Evolutionary conservation across 2,888 invertebrate genomes (phyloP).

Genomic region (Oasisia sp.): DNA sequence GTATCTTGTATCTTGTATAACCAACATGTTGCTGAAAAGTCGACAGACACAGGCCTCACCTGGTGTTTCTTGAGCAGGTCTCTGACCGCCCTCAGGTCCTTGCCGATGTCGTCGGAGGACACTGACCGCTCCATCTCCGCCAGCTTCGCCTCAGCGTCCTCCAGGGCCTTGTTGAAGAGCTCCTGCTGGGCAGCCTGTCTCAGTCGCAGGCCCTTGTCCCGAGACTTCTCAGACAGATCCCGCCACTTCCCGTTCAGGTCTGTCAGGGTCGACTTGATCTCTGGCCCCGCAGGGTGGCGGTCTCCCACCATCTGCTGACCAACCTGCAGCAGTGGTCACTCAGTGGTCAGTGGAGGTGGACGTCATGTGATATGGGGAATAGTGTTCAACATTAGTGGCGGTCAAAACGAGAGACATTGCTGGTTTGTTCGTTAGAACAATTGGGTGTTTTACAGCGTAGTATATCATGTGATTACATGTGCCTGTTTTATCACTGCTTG

Average conservation of each 20-base stretch:
- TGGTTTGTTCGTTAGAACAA: too few species aligned
- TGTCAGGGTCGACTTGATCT: constrained; percentile 76
- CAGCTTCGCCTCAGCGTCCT: constrained; percentile 85
- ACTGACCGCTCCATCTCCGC: constrained; percentile 85
- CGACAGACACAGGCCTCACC: constrained; percentile 44
- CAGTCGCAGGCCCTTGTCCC: constrained; percentile 78
- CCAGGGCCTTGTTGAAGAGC: constrained; percentile 74
- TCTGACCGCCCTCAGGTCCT: constrained; percentile 90
- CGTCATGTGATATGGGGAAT: too few species aligned
- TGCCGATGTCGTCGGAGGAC: constrained; percentile 81
- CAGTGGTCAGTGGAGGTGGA: neutral
- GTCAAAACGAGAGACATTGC: neutral
- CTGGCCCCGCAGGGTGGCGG: constrained; percentile 75
- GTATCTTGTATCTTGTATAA: too few species aligned
- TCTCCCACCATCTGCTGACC: constrained; percentile 72
- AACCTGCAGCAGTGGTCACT: constrained; percentile 67
- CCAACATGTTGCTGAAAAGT: neutral
- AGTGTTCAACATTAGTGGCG: neutral
- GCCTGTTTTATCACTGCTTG: too few species aligned
- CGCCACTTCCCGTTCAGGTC: constrained; percentile 84
- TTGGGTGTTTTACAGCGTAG: too few species aligned
- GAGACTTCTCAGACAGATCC: constrained; percentile 76
- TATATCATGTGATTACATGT: too few species aligned
- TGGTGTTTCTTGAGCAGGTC: constrained; percentile 90
- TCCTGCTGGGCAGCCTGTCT: constrained; percentile 81